phyloP scores from a whole-genome alignment of 2,113 vertebrate genomes.

The Syngnathus floridae region DNA sequence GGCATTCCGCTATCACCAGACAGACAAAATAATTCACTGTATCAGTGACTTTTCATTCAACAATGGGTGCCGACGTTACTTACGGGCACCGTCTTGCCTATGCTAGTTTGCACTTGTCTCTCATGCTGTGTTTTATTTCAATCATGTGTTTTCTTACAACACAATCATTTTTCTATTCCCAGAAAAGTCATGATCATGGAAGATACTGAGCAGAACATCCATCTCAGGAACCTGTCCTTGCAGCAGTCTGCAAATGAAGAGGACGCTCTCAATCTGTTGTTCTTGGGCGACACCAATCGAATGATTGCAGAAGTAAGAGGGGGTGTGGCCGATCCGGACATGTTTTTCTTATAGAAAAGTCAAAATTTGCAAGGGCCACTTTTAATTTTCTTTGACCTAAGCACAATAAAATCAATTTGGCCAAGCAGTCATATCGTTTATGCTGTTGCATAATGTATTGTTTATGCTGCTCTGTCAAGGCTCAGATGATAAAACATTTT shows the following conservation, averaged over 20 bases:
- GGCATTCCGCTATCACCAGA: slow-evolving; percentile 14
- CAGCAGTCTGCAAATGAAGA: slow-evolving; percentile 87
- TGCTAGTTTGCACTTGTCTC: slow-evolving; percentile 2
- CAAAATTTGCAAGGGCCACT: no score
- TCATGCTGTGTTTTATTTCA: slow-evolving; percentile 5
- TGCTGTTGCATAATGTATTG: no score
- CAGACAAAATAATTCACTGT: neutral
- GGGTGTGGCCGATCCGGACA: no score
- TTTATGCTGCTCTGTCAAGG: no score
- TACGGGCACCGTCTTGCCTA: neutral
- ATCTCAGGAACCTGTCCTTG: slow-evolving; percentile 89
- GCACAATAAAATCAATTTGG: no score
- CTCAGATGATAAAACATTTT: no score
- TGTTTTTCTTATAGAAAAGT: no score
- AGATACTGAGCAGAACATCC: slow-evolving; percentile 91
- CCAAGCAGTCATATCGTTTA: no score
- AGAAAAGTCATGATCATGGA: slow-evolving; percentile 92
- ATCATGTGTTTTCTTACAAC: neutral
- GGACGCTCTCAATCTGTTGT: slow-evolving; percentile 91
- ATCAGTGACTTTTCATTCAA: no score
- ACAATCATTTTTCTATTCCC: neutral
- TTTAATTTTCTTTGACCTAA: no score
- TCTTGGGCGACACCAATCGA: slow-evolving; percentile 94
- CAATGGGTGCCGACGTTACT: neutral
- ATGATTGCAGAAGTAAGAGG: slow-evolving; percentile 86